phyloP scores from a whole-genome alignment of 1,140 invertebrate species.

The Ganaspis sp. region DNA sequence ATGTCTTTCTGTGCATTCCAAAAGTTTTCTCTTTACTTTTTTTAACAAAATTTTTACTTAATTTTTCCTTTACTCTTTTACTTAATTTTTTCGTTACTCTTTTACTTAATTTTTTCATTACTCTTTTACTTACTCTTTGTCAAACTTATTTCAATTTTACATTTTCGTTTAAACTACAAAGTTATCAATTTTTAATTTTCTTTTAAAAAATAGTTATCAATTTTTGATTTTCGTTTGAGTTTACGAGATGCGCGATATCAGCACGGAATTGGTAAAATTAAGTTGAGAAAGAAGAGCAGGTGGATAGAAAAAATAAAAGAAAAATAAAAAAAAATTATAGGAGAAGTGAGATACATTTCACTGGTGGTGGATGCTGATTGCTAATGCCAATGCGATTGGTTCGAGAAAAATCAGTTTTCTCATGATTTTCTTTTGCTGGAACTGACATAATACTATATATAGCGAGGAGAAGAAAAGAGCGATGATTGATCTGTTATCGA shows the following conservation, averaged over 20 bases:
- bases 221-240: conserved; percentile 37
- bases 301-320: background rate
- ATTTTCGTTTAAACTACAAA: too few relatives aligned
- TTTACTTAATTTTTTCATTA: background rate
- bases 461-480: background rate
- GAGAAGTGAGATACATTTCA: too few relatives aligned
- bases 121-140: background rate
- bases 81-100: background rate
- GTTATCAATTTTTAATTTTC: background rate
- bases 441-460: background rate
- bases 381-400: conserved; percentile 13
- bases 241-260: conserved; percentile 51
- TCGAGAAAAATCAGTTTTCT: conserved; percentile 8
- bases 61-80: conserved; percentile 14
- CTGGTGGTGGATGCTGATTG: background rate
- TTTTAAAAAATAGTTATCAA: background rate
- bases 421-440: background rate
- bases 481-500: conserved; percentile 27
- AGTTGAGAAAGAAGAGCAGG: background rate
- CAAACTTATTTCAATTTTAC: too few relatives aligned
- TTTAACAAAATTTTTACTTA: conserved; percentile 40
- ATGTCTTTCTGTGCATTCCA: conserved; percentile 24
- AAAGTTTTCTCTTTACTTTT: conserved; percentile 1
- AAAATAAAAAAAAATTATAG: background rate
- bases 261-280: background rate